Conservation (phyloP, 2,888 invertebrate genomes). For the Gymnocheta viridis region DNA sequence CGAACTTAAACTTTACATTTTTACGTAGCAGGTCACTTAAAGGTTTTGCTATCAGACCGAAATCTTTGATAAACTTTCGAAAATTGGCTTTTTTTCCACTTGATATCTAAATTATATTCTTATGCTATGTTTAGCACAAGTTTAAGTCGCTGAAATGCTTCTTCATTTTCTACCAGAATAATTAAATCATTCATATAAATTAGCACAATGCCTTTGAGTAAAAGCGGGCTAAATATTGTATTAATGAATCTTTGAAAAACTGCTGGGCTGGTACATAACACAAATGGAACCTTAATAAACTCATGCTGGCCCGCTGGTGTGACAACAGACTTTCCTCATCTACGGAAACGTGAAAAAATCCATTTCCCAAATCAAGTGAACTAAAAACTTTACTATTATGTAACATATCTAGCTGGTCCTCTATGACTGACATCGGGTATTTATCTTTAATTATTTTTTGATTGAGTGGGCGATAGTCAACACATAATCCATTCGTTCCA, state of each 20-base stretch:
- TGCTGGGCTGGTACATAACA: background rate
- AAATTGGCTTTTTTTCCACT: background rate
- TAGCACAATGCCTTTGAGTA: background rate
- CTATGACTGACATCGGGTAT: too few species aligned
- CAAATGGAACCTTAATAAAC: background rate
- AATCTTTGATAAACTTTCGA: too few species aligned
- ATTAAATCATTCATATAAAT: conserved; percentile 8
- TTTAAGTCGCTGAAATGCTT: background rate
- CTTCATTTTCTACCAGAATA: background rate
- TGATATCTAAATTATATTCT: background rate
- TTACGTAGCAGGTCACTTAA: too few species aligned
- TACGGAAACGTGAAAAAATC: background rate
- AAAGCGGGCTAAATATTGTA: background rate
- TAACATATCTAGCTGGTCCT: too few species aligned
- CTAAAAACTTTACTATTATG: too few species aligned
- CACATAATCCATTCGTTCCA: too few species aligned
- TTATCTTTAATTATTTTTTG: too few species aligned
- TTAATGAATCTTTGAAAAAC: background rate
- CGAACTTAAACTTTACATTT: too few species aligned
- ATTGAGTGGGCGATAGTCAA: too few species aligned
- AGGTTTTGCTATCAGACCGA: too few species aligned
- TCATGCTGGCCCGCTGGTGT: background rate
- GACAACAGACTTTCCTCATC: background rate
- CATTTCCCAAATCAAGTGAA: too few species aligned
- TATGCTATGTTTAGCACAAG: background rate